phyloP scores from a whole-genome alignment of 2,113 vertebrate species.

The Solea senegalensis region DNA sequence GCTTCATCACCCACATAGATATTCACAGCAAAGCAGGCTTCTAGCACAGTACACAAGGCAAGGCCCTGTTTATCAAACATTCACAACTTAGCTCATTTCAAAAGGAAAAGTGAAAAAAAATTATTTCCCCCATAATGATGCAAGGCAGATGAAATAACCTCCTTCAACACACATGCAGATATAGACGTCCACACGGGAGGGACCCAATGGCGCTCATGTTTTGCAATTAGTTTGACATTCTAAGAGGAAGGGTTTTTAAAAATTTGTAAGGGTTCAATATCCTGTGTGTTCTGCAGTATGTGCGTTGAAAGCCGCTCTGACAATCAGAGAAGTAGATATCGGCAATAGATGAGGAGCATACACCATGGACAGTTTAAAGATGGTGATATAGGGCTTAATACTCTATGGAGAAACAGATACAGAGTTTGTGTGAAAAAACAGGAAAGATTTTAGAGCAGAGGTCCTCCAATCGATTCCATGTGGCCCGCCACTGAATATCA shows the following conservation, averaged over 20 bases:
- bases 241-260: conserved; percentile 50
- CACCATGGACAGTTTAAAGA: not conserved
- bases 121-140: conserved; percentile 76
- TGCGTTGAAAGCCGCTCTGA: conserved; percentile 37
- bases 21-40: conserved; percentile 32
- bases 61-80: conserved; percentile 65
- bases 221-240: conserved; percentile 61
- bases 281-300: conserved; percentile 11
- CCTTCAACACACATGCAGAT: conserved; percentile 52
- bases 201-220: conserved; percentile 67
- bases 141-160: conserved; percentile 79
- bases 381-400: not conserved
- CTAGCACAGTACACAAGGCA: conserved; percentile 33
- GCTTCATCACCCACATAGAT: conserved; percentile 9
- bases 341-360: conserved; percentile 1
- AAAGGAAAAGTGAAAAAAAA: conserved; percentile 71
- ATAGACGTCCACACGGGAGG: conserved; percentile 29
- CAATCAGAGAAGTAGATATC: conserved; percentile 23
- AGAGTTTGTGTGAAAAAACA: no score
- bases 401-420: not conserved
- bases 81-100: conserved; percentile 67
- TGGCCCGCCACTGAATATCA: no score
- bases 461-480: no score
- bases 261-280: conserved; percentile 55
- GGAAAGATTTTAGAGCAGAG: no score